These are phyloP conservation scores for Eptatretus atami DNA, from an alignment of 2,797 vertebrate genomes.

Conservation along the genomic window DNA sequence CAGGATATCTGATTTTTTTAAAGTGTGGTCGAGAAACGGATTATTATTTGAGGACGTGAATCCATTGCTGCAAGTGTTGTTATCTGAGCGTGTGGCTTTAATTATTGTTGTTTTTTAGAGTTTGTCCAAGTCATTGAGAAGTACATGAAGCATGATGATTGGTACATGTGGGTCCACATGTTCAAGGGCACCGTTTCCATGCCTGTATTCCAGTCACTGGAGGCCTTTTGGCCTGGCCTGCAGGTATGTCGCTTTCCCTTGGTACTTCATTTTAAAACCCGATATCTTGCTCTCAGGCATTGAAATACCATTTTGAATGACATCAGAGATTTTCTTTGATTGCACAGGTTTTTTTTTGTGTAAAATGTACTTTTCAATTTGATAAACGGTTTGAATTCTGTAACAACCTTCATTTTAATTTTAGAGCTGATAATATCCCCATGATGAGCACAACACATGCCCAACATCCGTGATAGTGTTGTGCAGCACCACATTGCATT, in stretches of 20 bases:
- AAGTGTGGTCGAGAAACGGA: too few relatives aligned
- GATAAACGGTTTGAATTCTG: neutral
- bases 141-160: constrained; percentile 83
- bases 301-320: too few relatives aligned
- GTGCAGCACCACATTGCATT: too few relatives aligned
- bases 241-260: constrained; percentile 25
- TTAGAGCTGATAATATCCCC: too few relatives aligned
- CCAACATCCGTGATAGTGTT: too few relatives aligned
- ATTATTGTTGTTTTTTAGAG: constrained; percentile 17
- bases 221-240: constrained; percentile 83
- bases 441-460: too few relatives aligned
- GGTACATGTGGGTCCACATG: constrained; percentile 98
- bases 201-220: constrained; percentile 81
- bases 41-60: too few relatives aligned
- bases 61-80: too few relatives aligned
- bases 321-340: neutral
- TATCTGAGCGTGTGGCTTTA: neutral
- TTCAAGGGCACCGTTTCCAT: constrained; percentile 83
- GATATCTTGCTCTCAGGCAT: too few relatives aligned
- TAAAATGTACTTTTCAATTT: constrained; percentile 6
- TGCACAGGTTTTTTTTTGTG: constrained; percentile 6
- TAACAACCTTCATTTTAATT: too few relatives aligned
- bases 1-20: too few relatives aligned
- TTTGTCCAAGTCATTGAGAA: constrained; percentile 64
- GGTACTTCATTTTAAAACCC: too few relatives aligned